phyloP scores from a whole-genome alignment of 2,797 vertebrate species.

The Acanthopagrus latus region DNA sequence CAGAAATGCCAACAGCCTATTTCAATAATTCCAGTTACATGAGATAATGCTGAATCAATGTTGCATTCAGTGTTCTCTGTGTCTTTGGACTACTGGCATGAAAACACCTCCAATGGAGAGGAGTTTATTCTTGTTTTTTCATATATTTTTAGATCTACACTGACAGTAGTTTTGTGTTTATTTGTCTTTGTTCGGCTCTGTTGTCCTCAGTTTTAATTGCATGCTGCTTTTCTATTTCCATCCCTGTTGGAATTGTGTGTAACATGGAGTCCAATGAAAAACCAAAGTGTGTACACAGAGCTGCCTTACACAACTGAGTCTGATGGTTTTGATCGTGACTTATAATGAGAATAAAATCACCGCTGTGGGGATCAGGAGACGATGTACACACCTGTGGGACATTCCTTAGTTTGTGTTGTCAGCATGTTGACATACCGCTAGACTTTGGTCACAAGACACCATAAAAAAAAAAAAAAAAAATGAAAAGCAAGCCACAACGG shows the following conservation, averaged over 20 bases:
- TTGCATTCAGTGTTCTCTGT: background rate
- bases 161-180: background rate
- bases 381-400: constrained; percentile 5
- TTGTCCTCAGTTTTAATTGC: background rate
- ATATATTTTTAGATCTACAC: background rate
- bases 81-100: background rate
- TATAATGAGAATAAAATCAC: background rate
- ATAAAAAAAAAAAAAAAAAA: background rate
- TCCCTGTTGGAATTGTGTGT: background rate
- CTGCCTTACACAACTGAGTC: no score
- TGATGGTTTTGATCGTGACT: background rate
- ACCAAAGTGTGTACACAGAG: background rate
- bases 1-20: background rate
- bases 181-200: background rate
- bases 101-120: background rate
- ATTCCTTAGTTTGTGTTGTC: constrained; percentile 10
- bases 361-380: background rate
- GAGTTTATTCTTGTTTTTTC: background rate
- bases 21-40: background rate
- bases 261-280: background rate
- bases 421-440: background rate
- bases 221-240: background rate
- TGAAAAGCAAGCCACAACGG: background rate
- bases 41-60: constrained; percentile 2
- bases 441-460: background rate